phyloP scores from a whole-genome alignment of 2,113 vertebrate genomes.

The Clarias batrachus region DNA sequence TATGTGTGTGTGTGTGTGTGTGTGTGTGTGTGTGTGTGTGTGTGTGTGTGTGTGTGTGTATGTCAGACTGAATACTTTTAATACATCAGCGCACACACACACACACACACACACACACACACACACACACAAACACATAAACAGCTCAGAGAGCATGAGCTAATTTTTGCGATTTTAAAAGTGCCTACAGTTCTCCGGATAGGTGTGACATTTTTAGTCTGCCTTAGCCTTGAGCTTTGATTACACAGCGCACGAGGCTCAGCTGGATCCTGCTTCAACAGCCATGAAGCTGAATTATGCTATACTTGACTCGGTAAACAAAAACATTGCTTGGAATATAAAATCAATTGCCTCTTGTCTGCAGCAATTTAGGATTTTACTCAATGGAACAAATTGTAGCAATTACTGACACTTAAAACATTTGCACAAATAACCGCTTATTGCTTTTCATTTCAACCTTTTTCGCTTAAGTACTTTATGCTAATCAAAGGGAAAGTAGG shows the following conservation, averaged over 20 bases:
- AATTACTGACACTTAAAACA: slow-evolving; percentile 36
- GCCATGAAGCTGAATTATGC: slow-evolving; percentile 25
- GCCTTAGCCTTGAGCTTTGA: slow-evolving; percentile 10
- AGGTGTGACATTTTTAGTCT: neutral
- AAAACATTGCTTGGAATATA: slow-evolving; percentile 33
- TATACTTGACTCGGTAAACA: slow-evolving; percentile 33
- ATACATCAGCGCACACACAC: slow-evolving; percentile 6
- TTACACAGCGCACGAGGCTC: neutral
- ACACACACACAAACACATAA: neutral
- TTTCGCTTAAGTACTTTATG: slow-evolving; percentile 2
- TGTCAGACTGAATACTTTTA: slow-evolving; percentile 22
- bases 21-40: slow-evolving; percentile 5
- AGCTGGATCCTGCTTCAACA: slow-evolving; percentile 12
- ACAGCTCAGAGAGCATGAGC: neutral
- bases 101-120: neutral
- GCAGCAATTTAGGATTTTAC: slow-evolving; percentile 13
- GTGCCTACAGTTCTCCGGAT: slow-evolving; percentile 8
- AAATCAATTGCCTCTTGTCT: slow-evolving; percentile 28
- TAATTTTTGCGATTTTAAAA: neutral
- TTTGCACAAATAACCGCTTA: slow-evolving; percentile 27
- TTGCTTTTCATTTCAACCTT: slow-evolving; percentile 20
- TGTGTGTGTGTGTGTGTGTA: neutral
- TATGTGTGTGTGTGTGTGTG: slow-evolving; percentile 6
- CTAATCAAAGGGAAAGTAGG: slow-evolving; percentile 1
- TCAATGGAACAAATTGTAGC: slow-evolving; percentile 31